phyloP scores from a whole-genome alignment of 2,888 invertebrate genomes.

The Drosophila subsilvestris region DNA sequence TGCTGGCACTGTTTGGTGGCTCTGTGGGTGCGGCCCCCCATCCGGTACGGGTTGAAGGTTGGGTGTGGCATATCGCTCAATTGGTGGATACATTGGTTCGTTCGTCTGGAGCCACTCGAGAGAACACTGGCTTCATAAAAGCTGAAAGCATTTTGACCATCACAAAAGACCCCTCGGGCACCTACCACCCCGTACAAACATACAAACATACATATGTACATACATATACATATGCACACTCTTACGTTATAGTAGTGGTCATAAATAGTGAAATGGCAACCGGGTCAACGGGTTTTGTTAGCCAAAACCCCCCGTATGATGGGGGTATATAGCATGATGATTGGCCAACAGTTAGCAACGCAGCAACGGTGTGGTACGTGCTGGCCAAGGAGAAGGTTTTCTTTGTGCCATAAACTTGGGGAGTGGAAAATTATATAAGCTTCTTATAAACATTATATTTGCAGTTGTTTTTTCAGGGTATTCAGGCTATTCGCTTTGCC shows the following conservation, averaged over 20 bases:
- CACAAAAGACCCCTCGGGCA: slow-evolving; percentile 41
- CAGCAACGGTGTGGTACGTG: neutral
- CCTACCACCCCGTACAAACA: slow-evolving; percentile 33
- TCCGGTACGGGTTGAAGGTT: neutral
- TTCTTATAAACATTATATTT: neutral
- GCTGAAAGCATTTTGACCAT: slow-evolving; percentile 35
- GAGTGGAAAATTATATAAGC: neutral
- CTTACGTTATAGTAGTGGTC: slow-evolving; percentile 27
- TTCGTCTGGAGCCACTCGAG: slow-evolving; percentile 44
- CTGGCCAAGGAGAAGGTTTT: neutral
- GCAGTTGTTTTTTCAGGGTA: neutral
- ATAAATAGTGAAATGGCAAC: slow-evolving; percentile 16
- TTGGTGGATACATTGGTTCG: slow-evolving; percentile 50
- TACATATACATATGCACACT: slow-evolving; percentile 5
- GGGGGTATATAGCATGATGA: no score
- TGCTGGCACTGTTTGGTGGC: slow-evolving; percentile 12
- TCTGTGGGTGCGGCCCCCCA: slow-evolving; percentile 15
- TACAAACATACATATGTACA: slow-evolving; percentile 11
- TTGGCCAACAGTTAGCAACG: neutral
- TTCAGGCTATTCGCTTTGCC: neutral
- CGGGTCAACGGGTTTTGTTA: slow-evolving; percentile 20
- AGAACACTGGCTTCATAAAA: slow-evolving; percentile 34
- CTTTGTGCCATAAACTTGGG: neutral
- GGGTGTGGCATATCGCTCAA: slow-evolving; percentile 53
- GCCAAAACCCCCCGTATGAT: neutral